Evolutionary conservation across 1,140 invertebrate species (phyloP), one percentile per base, ranked within the genome.

Genomic region (Marisa cornuarietis): DNA sequence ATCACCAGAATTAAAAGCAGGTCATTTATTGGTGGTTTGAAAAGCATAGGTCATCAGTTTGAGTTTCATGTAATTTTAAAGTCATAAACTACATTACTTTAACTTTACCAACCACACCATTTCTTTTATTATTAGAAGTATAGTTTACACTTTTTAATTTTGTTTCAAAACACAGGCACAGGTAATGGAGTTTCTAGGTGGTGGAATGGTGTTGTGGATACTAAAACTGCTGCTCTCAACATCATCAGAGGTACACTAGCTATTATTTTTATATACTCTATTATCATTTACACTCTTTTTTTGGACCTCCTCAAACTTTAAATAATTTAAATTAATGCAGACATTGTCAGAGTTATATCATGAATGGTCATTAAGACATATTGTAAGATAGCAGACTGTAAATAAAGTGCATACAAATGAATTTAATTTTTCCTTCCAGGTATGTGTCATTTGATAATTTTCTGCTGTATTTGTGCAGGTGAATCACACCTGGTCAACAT

Each of bases 211-310:
- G 54, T 71, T 77, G 68, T 71, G 65, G 83, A 85, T 79, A 65
- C 80, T 26, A 42, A 75, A 69, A 85, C 83, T 13, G 80, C 80
- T 20, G 79, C 79, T 58, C 77, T 85, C n/a, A 81, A 82, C 68
- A 76, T 85, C 24, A 81, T 85, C 65, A 83, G 76, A 80, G 83
- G 83, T 83, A 82, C 42, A 42, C 49, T 10, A 9, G 10, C 49
- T 72, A 26, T 51, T 42, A 6, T 42, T 72, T 42, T 72, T 72
- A 11, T 4, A 42, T 72, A 4, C 10, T 24, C 2, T 72, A 72
- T 31, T 71, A 26, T 26, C 8, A 54, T 72, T 14, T 72, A 22
- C 11, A 26, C 3, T 49, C 66, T 1, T 24, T 6, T 22, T 68
- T 68, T 68, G n/a, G n/a, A 22, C 22, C 11, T 42, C 1, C 22